phyloP scores from a whole-genome alignment of 1,140 invertebrate species.

The Triops cancriformis region DNA sequence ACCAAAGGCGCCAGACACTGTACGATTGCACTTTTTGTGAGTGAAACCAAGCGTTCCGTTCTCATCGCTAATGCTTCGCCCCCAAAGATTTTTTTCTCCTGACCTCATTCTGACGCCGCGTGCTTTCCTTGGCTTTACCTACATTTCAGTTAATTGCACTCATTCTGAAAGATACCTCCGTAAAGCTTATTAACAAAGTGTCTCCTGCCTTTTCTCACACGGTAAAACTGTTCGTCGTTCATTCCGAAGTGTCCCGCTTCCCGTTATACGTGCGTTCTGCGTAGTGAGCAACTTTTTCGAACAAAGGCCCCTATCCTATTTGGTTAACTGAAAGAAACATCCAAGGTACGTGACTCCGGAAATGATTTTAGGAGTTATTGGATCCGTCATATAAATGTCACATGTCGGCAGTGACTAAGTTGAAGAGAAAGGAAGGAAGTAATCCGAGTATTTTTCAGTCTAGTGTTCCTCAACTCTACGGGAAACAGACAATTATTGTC shows the following conservation, averaged over 20 bases:
- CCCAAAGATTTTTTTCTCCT: background rate
- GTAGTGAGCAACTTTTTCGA: too few species aligned
- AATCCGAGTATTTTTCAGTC: background rate
- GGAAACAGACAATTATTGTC: background rate
- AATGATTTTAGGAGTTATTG: background rate
- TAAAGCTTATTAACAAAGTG: background rate
- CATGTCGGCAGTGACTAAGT: background rate
- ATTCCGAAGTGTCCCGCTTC: too few species aligned
- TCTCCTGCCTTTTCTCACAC: too few species aligned
- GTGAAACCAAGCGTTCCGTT: background rate
- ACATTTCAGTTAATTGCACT: background rate
- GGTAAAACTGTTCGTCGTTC: too few species aligned
- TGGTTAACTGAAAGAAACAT: background rate
- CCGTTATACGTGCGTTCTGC: too few species aligned
- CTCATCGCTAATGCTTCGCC: background rate
- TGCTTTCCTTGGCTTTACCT: background rate
- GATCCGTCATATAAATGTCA: background rate
- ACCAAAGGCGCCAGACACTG: constrained; percentile 8
- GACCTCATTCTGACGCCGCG: background rate
- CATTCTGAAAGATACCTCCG: background rate
- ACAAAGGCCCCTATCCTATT: background rate
- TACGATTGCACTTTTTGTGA: background rate
- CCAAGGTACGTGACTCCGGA: background rate
- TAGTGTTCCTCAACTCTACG: background rate
- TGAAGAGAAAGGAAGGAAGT: background rate